Evolutionary conservation across 1,140 invertebrate genomes (phyloP), one percentile per base, ranked within the genome.

Genomic region (Ladona fulva): DNA sequence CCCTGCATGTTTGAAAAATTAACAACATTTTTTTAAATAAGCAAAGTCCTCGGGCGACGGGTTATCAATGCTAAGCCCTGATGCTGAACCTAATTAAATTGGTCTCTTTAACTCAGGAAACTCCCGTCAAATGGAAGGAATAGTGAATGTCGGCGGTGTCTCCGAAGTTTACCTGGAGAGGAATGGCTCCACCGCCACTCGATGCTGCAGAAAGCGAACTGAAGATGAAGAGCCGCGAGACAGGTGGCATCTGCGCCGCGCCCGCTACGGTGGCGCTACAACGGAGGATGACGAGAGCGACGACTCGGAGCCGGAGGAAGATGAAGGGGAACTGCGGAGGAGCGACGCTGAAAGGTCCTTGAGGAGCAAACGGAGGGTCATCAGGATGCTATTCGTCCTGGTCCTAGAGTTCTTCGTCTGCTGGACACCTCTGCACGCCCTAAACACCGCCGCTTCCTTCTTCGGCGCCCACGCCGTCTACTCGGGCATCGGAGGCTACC

Each of bases 401-500:
- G 91, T 93, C 12, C 81, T 92, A 11, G 91, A 93, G 80, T 93
- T 93, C 83, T 93, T 93, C 83, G 86, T 92, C 42, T 93, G 91
- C 82, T 93, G 92, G 92, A 92, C 91, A 11, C 92, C 92, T 0
- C 83, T 92, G 0, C 92, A 91, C 81, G 85, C 90, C 24, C 85
- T 93, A 29, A 91, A 91, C 82, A 91, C 91, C 5, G 86, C 90
- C 80, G 86, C 86, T 10, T 66, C 52, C 52, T 83, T 90, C 0
- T 91, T 91, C 81, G 86, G 89, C 79, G 86, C 87, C 3, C 81
- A 84, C 7, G 83, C 84, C 52, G 86, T 91, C 24, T 89, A 89
- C 81, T 82, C 84, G 16, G 79, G 80, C 25, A 80, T 89, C 14
- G 88, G 88, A 6, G 88, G 88, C 6, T 87, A 86, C 79, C 82